Evolutionary conservation across 2,113 vertebrate genomes (phyloP).

Genomic region (Oophaga pumilio): DNA sequence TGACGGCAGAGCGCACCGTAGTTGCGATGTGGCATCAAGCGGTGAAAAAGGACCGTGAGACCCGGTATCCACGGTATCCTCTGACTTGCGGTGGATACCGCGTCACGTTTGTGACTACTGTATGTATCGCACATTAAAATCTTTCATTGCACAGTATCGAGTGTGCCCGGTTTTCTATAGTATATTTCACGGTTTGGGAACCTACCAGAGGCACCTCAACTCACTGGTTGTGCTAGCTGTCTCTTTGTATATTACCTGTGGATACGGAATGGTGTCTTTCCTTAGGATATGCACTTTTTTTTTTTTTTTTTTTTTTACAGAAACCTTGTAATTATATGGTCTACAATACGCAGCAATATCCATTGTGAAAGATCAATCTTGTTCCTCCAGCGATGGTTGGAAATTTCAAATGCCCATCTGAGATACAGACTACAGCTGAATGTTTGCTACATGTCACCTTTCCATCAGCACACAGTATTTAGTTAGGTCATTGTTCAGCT

Average conservation of each 20-base stretch:
- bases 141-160: no score
- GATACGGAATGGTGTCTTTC: neutral
- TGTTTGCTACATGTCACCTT: neutral
- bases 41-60: no score
- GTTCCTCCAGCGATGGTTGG: neutral
- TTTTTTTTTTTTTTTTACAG: neutral
- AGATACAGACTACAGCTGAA: neutral
- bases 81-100: no score
- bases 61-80: no score
- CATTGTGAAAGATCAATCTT: neutral
- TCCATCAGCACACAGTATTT: neutral
- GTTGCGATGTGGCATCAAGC: no score
- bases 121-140: no score
- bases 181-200: no score
- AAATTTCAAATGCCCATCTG: neutral
- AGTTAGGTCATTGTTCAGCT: neutral
- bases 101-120: no score
- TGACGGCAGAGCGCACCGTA: no score
- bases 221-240: no score
- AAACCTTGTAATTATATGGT: neutral
- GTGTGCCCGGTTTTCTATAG: no score
- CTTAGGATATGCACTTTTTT: neutral
- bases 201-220: no score
- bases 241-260: neutral
- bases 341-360: neutral